Evolutionary conservation across 2,797 vertebrate genomes (phyloP).

Genomic region (Nannoperca australis): DNA sequence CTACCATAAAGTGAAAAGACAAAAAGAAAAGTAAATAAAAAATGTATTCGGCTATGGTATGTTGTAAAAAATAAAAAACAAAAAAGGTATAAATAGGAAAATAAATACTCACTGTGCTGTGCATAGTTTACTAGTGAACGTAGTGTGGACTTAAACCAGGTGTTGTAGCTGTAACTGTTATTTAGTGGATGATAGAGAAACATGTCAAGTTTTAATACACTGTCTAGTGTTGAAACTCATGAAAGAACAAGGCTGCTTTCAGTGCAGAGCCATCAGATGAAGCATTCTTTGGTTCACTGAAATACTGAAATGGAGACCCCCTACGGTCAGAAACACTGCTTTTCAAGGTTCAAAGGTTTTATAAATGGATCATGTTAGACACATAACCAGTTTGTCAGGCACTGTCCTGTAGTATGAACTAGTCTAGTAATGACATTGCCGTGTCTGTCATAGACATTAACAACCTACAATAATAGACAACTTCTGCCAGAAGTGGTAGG

Average conservation of each 20-base stretch:
- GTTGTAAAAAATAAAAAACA: conserved; percentile 32
- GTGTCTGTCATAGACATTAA: not conserved
- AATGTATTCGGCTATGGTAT: conserved; percentile 27
- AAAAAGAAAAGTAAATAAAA: conserved; percentile 22
- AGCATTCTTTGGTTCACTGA: conserved; percentile 67
- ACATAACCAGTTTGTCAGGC: not conserved
- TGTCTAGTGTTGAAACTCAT: conserved; percentile 63
- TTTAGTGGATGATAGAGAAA: conserved; percentile 38
- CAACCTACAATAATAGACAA: not conserved
- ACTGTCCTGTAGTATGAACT: conserved; percentile 16
- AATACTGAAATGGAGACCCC: conserved; percentile 72
- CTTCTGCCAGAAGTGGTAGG: not conserved
- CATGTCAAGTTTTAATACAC: conserved; percentile 41
- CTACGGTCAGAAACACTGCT: conserved; percentile 69
- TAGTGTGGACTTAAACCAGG: conserved; percentile 73
- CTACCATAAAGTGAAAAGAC: conserved; percentile 11
- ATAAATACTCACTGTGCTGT: conserved; percentile 77
- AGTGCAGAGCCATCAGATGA: conserved; percentile 40
- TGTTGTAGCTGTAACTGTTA: conserved; percentile 21
- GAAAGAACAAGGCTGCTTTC: conserved; percentile 32
- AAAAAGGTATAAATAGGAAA: conserved; percentile 74
- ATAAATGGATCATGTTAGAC: conserved; percentile 9
- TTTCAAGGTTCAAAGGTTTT: conserved; percentile 34
- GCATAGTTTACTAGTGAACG: conserved; percentile 65
- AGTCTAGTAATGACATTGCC: not conserved